These are phyloP conservation scores for Rhyacophila brunnea DNA, from an alignment of 1,140 invertebrate genomes.

Conservation along the genomic window DNA sequence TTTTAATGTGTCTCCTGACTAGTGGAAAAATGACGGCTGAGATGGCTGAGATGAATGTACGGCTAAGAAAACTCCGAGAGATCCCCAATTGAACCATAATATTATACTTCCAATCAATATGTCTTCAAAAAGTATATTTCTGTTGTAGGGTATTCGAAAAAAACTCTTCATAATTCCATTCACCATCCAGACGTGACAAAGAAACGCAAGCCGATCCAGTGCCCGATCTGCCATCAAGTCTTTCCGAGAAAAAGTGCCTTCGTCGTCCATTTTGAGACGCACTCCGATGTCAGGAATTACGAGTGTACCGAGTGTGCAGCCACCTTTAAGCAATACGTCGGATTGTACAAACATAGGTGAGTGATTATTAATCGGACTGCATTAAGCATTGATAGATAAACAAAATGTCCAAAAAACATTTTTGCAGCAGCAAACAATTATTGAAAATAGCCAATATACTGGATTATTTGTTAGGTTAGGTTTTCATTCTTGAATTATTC, in stretches of 20 bases:
- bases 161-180: neutral
- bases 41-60: too few relatives aligned
- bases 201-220: neutral
- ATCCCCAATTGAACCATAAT: too few relatives aligned
- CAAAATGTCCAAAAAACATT: neutral
- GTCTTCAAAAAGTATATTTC: too few relatives aligned
- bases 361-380: neutral
- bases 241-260: neutral
- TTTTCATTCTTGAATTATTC: too few relatives aligned
- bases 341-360: slow-evolving; percentile 18
- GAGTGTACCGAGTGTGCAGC: slow-evolving; percentile 5
- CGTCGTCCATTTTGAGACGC: slow-evolving; percentile 3
- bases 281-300: slow-evolving; percentile 15
- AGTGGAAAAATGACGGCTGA: too few relatives aligned
- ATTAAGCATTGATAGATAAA: neutral
- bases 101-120: too few relatives aligned
- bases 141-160: slow-evolving; percentile 5
- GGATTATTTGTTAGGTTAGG: too few relatives aligned
- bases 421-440: neutral
- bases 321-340: slow-evolving; percentile 12
- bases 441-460: too few relatives aligned
- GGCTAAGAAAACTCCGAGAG: too few relatives aligned
- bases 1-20: too few relatives aligned
- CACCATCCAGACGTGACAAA: neutral
- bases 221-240: neutral